These are phyloP conservation scores for Phortica variegata DNA, from an alignment of 1,140 invertebrate genomes.

Conservation along the genomic window DNA sequence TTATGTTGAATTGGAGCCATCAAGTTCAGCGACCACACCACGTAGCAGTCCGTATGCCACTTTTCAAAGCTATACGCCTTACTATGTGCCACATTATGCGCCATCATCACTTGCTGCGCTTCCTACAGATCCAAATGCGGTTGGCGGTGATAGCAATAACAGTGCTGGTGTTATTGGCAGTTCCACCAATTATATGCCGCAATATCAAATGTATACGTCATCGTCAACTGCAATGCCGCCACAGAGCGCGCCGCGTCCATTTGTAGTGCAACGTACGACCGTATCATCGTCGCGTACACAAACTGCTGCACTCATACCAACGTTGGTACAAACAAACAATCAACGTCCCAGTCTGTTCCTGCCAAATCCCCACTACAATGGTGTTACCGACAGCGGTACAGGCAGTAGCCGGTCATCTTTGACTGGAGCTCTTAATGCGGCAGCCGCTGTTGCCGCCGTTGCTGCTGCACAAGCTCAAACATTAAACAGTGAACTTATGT, in stretches of 20 bases:
- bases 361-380: conserved; percentile 30
- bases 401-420: conserved; percentile 42
- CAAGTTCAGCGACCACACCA: too few species aligned
- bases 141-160: not conserved
- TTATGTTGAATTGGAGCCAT: too few species aligned
- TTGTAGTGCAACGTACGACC: conserved; percentile 2
- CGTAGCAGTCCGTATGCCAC: conserved; percentile 26
- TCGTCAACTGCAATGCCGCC: not conserved
- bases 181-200: too few species aligned
- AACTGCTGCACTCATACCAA: conserved; percentile 12
- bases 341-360: conserved; percentile 5
- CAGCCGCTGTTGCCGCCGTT: conserved; percentile 40
- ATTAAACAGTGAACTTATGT: conserved; percentile 28
- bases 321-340: not conserved
- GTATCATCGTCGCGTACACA: too few species aligned
- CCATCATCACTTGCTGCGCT: conserved; percentile 23
- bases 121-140: conserved; percentile 10
- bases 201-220: not conserved
- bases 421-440: conserved; percentile 35
- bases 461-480: conserved; percentile 42
- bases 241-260: not conserved
- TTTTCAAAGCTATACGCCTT: conserved; percentile 38
- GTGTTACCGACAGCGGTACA: conserved; percentile 18
- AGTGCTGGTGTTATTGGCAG: not conserved
- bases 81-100: conserved; percentile 36